A percentile compares a stretch with the other conserved stretches of the same genome.
Evolutionary conservation across 2,888 invertebrate species (phyloP).

Genomic region (Rambutsinella grinnellia): DNA sequence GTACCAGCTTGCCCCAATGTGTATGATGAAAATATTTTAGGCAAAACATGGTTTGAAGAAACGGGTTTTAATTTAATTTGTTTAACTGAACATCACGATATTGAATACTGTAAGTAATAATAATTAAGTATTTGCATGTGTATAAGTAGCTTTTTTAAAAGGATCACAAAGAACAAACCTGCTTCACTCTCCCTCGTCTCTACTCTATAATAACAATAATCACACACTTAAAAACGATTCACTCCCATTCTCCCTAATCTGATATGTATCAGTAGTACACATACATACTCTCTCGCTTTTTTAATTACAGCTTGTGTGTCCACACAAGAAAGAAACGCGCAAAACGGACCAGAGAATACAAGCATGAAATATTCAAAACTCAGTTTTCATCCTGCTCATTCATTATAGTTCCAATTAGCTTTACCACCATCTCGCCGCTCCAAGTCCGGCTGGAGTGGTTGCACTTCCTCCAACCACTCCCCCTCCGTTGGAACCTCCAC

Average conservation of each 20-base stretch:
- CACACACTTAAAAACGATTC: background rate
- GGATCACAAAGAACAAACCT: slow-evolving; percentile 8
- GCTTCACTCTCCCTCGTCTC: background rate
- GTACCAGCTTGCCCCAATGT: background rate
- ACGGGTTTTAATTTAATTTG: background rate
- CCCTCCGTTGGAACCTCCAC: slow-evolving; percentile 2
- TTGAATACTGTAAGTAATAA: background rate
- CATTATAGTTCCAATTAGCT: slow-evolving; percentile 1
- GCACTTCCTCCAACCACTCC: slow-evolving; percentile 1
- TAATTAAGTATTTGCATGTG: background rate
- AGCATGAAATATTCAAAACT: background rate
- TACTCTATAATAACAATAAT: background rate
- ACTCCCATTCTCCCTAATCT: background rate
- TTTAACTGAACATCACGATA: background rate
- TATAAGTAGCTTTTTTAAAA: background rate
- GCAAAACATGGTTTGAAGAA: background rate
- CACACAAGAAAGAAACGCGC: background rate
- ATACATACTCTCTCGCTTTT: background rate
- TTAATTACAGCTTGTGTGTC: background rate
- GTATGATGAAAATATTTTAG: background rate
- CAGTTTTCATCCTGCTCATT: background rate
- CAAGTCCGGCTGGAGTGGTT: slow-evolving; percentile 4
- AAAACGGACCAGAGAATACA: background rate
- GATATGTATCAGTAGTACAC: slow-evolving; percentile 8
- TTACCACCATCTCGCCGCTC: slow-evolving; percentile 47